Conservation (phyloP, 2,888 invertebrate genomes). For the Buathra laborator region DNA sequence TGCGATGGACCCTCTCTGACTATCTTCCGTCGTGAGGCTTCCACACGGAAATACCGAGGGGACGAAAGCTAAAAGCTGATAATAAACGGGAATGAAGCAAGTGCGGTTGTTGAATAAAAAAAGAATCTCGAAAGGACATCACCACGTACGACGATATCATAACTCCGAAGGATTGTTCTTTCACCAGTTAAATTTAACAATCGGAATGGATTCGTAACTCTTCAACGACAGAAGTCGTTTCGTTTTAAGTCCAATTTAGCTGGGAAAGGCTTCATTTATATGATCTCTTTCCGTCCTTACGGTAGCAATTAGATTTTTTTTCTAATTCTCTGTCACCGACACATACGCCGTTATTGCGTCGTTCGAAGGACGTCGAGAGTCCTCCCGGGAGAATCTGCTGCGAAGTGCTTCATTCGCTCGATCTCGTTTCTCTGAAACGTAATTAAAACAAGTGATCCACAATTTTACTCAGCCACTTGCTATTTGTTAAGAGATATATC, state of each 20-base stretch:
- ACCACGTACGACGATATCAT: not conserved
- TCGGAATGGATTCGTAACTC: not conserved
- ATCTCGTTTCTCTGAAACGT: not conserved
- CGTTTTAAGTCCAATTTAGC: too few species aligned
- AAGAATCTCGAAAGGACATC: not conserved
- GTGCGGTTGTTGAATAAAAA: constrained; percentile 30
- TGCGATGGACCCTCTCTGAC: constrained; percentile 21
- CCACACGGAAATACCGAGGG: constrained; percentile 23
- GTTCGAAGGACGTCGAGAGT: too few species aligned
- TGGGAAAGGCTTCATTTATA: not conserved
- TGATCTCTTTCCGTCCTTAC: not conserved
- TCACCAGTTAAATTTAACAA: not conserved
- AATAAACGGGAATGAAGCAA: constrained; percentile 19
- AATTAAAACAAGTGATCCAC: constrained; percentile 48
- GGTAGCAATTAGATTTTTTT: too few species aligned
- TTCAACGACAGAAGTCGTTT: not conserved
- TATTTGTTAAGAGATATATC: constrained; percentile 27
- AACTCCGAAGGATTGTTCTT: not conserved
- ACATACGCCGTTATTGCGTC: too few species aligned
- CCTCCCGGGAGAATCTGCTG: too few species aligned
- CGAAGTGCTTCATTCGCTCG: too few species aligned
- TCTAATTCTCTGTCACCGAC: too few species aligned
- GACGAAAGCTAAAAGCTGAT: constrained; percentile 5
- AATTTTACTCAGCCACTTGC: constrained; percentile 38
- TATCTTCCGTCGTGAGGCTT: constrained; percentile 10